Percentiles rank a stretch among this genome's conserved stretches.
These are phyloP conservation scores for Cyanocitta stelleri DNA, from an alignment of 2,113 vertebrate species.

Conservation along the genomic window DNA sequence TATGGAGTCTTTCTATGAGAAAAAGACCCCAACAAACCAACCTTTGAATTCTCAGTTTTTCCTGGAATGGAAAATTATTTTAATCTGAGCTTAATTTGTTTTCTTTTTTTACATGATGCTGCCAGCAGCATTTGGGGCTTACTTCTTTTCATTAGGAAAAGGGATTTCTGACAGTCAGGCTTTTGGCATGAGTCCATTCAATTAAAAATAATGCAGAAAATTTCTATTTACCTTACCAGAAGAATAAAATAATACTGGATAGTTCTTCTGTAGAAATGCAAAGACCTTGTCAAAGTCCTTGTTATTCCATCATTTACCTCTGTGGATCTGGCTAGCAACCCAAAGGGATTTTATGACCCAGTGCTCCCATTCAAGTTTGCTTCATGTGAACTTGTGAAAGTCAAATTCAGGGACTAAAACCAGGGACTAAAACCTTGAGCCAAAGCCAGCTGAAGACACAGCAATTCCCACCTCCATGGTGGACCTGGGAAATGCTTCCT, in stretches of 20 bases:
- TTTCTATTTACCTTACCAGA: not conserved
- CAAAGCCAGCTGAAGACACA: not conserved
- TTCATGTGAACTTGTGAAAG: not conserved
- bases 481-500: not conserved
- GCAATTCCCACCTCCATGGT: not conserved
- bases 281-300: not conserved
- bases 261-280: not conserved
- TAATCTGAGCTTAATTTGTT: not conserved
- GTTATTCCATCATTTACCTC: not conserved
- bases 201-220: constrained; percentile 3
- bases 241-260: not conserved
- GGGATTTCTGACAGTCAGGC: not conserved
- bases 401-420: not conserved
- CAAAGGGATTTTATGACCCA: not conserved
- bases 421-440: not conserved
- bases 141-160: not conserved
- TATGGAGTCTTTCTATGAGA: not conserved
- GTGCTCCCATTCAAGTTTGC: not conserved
- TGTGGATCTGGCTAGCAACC: not conserved
- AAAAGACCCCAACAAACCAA: not conserved
- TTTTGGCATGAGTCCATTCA: not conserved
- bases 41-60: not conserved
- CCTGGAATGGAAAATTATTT: not conserved
- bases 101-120: not conserved
- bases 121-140: not conserved